Base-by-base conservation (phyloP, 2,797 vertebrate species). In the Dendrocincla fuliginosa region DNA sequence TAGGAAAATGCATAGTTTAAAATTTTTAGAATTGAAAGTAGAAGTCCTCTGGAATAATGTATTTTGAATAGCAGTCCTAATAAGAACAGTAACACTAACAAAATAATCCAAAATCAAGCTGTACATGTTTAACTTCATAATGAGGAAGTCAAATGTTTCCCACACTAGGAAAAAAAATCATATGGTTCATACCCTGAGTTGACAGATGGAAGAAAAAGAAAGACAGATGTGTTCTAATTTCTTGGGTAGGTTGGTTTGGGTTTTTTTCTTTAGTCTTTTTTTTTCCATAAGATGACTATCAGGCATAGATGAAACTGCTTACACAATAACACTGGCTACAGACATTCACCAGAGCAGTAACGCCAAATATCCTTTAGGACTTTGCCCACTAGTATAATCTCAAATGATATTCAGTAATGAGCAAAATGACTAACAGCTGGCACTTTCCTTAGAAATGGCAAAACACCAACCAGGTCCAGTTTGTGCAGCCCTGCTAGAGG, bases 151-250 rank as follows among this genome's bases (percentile, higher is more conserved):
- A 92, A 94, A 75, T 87, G 47, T 76, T 93, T 93, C 74, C 53
- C 47, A 74, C 44, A 56, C 64, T 59, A 73, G 22, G 19, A 92
- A 94, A 76, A 94, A 76, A 93, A 87, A 56, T 1, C 2, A 70
- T 89, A 73, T 28, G 68, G 47, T 89, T 61, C 46, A 69, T 71
- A 63, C 9, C 50, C 53, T 95, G 50, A 8, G 47, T 89, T 96
- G 90, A 96, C 97, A 97, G 96, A 96, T 96, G 95, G 97, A 94
- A 96, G 69, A 65, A 87, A 93, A 93, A 84, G 92, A 94, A 33
- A 95, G 95, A 92, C 93, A 96, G 93, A 97, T 97, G 95, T 95
- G 94, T 75, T 96, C 84, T 92, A 91, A 95, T 95, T 96, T 97
- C 61, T 94, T 92, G 68, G 35, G 52, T 33, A 64, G 24, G 11